Evolutionary conservation across 1,140 invertebrate genomes (phyloP).

Genomic region (Atta colombica): DNA sequence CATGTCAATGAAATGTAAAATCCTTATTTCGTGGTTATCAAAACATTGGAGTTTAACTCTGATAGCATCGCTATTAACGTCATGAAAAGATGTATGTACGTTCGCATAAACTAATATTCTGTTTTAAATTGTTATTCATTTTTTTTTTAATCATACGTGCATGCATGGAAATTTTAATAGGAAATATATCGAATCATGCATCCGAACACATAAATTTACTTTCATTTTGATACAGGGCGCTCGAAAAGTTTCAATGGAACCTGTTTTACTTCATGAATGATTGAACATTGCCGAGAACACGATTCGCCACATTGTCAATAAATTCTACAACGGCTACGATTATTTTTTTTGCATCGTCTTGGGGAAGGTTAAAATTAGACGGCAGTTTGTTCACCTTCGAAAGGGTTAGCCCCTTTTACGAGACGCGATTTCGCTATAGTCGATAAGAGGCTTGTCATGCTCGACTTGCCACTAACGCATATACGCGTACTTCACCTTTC

Average conservation of each 20-base stretch:
- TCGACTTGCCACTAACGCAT: constrained; percentile 18
- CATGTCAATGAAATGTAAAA: background rate
- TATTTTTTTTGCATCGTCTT: constrained; percentile 32
- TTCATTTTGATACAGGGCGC: constrained; percentile 18
- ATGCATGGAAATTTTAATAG: background rate
- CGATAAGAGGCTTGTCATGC: constrained; percentile 32
- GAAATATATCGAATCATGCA: background rate
- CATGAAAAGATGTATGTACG: background rate
- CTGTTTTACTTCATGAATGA: constrained; percentile 56
- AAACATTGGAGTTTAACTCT: background rate
- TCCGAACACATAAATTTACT: constrained; percentile 16
- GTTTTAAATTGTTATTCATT: background rate
- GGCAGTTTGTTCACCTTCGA: constrained; percentile 23
- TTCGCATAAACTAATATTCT: constrained; percentile 26
- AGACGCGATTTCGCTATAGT: background rate
- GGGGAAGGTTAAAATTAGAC: constrained; percentile 52
- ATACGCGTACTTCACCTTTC: constrained; percentile 13
- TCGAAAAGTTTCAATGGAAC: constrained; percentile 44
- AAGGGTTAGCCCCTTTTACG: constrained; percentile 11
- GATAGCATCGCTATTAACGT: background rate
- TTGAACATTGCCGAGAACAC: constrained; percentile 46
- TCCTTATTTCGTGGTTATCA: background rate
- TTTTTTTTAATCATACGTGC: constrained; percentile 2
- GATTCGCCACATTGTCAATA: constrained; percentile 51
- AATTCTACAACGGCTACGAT: constrained; percentile 8